Conservation (phyloP, 2,797 vertebrate genomes). For the Vireo griseus region DNA sequence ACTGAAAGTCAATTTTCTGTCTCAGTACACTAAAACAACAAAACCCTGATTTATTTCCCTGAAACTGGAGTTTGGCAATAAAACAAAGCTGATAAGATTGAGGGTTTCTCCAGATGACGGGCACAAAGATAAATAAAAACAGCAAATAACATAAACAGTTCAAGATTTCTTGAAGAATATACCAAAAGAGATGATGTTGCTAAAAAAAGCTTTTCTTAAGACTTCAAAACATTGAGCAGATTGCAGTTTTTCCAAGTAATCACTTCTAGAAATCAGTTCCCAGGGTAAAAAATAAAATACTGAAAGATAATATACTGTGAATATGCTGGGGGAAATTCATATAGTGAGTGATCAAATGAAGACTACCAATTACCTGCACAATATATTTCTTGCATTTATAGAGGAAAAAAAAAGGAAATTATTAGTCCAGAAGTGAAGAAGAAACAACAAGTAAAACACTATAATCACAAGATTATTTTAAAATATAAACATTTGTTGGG, state of each 20-base stretch:
- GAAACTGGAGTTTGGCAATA: not conserved
- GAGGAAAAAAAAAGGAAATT: not conserved
- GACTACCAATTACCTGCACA: not conserved
- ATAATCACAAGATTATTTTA: not conserved
- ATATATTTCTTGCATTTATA: not conserved
- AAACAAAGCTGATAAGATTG: not conserved
- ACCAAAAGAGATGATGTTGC: not conserved
- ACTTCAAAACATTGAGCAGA: not conserved
- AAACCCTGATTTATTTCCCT: not conserved
- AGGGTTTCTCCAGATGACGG: not conserved
- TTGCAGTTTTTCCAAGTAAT: not conserved
- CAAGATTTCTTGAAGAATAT: not conserved
- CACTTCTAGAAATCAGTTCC: not conserved
- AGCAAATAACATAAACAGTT: not conserved
- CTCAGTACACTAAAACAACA: not conserved
- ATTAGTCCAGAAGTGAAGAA: not conserved
- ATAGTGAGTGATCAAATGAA: not conserved
- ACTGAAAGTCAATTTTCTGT: not conserved
- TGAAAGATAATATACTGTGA: not conserved
- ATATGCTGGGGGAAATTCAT: not conserved
- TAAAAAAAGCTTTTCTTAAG: not conserved
- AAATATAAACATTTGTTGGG: not conserved
- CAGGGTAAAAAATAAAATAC: not conserved
- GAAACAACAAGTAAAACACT: not conserved
- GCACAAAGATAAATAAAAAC: not conserved